phyloP scores from a whole-genome alignment of 2,113 vertebrate genomes.

The Paracanthobrama guichenoti region DNA sequence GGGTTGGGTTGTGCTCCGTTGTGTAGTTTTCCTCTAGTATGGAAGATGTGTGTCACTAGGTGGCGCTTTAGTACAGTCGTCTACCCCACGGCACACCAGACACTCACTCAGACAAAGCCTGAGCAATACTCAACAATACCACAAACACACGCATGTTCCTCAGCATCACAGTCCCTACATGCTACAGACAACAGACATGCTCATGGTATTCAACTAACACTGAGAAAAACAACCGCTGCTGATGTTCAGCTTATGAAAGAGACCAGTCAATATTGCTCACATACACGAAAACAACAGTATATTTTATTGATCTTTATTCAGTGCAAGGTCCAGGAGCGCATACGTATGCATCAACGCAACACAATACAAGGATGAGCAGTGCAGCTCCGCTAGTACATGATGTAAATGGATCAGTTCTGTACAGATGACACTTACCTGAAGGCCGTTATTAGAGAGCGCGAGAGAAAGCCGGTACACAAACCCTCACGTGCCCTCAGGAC shows the following conservation, averaged over 20 bases:
- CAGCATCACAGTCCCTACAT: slow-evolving; percentile 24
- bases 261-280: neutral
- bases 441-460: slow-evolving; percentile 21
- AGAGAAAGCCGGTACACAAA: slow-evolving; percentile 32
- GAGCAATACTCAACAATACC: slow-evolving; percentile 29
- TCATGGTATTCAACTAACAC: neutral
- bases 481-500: slow-evolving; percentile 32
- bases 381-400: neutral
- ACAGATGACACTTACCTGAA: slow-evolving; percentile 29
- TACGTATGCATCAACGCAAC: neutral
- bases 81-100: slow-evolving; percentile 35
- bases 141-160: neutral
- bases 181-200: neutral
- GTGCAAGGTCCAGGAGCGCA: neutral
- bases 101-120: slow-evolving; percentile 35
- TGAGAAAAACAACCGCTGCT: neutral
- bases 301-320: neutral
- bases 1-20: slow-evolving; percentile 20
- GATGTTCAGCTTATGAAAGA: neutral
- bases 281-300: neutral
- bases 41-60: slow-evolving; percentile 72
- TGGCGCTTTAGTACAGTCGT: slow-evolving; percentile 80
- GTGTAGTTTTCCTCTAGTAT: neutral
- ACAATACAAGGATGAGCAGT: neutral
- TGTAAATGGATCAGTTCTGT: slow-evolving; percentile 13